Conservation (phyloP, 2,888 invertebrate genomes). For the Emmelina monodactyla region DNA sequence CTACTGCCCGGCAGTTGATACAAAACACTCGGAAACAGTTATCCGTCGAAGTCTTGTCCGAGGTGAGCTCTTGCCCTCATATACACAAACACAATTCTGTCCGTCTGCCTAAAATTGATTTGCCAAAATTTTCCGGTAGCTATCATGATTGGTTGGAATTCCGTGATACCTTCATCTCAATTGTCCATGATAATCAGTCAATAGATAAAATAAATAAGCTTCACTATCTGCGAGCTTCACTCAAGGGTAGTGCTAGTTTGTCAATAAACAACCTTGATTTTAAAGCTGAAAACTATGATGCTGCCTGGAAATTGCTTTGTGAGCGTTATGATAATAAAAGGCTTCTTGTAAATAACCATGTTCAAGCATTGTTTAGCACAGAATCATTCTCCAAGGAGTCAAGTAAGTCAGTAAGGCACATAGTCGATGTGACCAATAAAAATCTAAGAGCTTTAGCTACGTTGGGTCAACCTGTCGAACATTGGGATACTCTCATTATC, state of each 20-base stretch:
- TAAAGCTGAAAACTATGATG: conserved; percentile 8
- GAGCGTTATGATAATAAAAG: conserved; percentile 11
- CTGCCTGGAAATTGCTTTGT: conserved; percentile 13
- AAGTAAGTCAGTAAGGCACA: conserved; percentile 7
- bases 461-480: conserved; percentile 9
- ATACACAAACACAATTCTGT: conserved; percentile 2
- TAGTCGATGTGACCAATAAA: conserved; percentile 7
- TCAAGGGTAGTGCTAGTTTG: conserved; percentile 12
- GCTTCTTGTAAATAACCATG: conserved; percentile 16
- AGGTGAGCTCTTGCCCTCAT: conserved; percentile 4
- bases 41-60: background rate
- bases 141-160: conserved; percentile 13
- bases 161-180: conserved; percentile 9
- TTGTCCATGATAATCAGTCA: conserved; percentile 9
- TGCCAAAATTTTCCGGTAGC: conserved; percentile 11
- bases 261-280: conserved; percentile 13
- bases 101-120: conserved; percentile 13
- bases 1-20: conserved; percentile 4
- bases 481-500: conserved; percentile 13
- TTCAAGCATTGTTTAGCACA: conserved; percentile 16
- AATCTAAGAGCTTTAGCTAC: conserved; percentile 4
- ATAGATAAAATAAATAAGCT: conserved; percentile 11
- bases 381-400: conserved; percentile 14
- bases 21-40: conserved; percentile 1
- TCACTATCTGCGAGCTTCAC: conserved; percentile 12